These are phyloP conservation scores for Cisticola juncidis DNA, from an alignment of 2,113 vertebrate genomes.

Conservation along the genomic window DNA sequence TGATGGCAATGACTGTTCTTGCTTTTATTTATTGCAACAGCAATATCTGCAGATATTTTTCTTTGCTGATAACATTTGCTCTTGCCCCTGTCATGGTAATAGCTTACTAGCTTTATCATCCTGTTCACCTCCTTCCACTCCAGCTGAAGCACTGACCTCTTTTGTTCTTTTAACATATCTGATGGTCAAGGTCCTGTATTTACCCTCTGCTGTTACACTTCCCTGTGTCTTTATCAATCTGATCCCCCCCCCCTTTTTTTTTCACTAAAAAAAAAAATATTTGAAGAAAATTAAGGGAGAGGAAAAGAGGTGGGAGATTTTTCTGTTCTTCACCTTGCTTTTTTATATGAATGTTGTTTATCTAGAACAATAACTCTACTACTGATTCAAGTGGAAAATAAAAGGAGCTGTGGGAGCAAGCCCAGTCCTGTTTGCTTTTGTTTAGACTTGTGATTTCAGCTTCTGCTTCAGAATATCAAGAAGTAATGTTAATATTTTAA, in stretches of 20 bases:
- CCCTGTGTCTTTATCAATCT: neutral
- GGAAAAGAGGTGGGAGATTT: neutral
- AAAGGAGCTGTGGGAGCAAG: neutral
- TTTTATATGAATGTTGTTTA: accelerated
- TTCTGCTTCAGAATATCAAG: neutral
- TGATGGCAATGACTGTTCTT: neutral
- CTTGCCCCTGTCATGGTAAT: accelerated
- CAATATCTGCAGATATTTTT: neutral
- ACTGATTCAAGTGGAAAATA: neutral
- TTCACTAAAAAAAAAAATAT: neutral
- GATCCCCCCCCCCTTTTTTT: neutral
- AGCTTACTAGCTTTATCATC: neutral
- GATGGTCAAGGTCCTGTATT: neutral
- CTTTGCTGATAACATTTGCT: neutral
- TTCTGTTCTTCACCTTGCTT: neutral
- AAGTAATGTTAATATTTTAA: neutral
- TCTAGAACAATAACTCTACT: neutral
- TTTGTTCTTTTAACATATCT: neutral
- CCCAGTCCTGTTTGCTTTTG: accelerated
- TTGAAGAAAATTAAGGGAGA: neutral
- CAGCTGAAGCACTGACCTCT: neutral
- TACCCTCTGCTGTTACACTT: neutral
- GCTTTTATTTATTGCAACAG: neutral
- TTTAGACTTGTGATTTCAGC: neutral
- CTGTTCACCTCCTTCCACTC: neutral